Evolutionary conservation across 1,140 invertebrate species (phyloP), one percentile per base, ranked within the genome.

Genomic region (Cydia splendana): DNA sequence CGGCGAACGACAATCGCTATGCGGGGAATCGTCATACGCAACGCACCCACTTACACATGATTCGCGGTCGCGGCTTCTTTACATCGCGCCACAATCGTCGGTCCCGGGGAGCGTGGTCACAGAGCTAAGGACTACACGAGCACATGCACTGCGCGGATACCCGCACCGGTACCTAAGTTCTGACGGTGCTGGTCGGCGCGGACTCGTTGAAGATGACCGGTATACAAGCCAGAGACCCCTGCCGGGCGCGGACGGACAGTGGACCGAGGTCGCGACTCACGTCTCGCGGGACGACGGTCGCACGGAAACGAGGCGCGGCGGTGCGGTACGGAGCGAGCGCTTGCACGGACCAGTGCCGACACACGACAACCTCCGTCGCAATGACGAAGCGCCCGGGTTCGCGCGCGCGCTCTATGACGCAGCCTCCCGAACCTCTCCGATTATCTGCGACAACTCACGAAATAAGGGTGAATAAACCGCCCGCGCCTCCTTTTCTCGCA

Each of bases 351-450:
- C 86, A 88, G 86, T 87, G 88, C 90, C 83, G 89, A 92, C 87
- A 91, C 86, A 88, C 88, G 87, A 91, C 88, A 91, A 90, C 89
- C 88, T 91, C 88, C 91, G 91, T 88, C 91, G 91, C 91, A 91
- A 91, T 91, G 91, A 87, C 91, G 91, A 91, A 91, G 85, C 88
- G 90, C 87, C 90, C 89, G 91, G 90, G 90, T 81, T 89, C 90
- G 91, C 91, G 91, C 89, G 89, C 89, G 90, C 91, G 89, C 90
- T 74, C 87, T 91, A 82, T 85, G 87, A 79, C 88, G 83, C 89
- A 87, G 86, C 88, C 85, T 86, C 89, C 88, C 89, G 88, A 89
- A 76, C 82, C 86, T 76, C 78, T 79, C 86, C 89, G 88, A 91
- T 80, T 77, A 45, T 75, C 82, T 75, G 77, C 88, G 89, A 91